Percentiles rank a stretch among this genome's conserved stretches.
phyloP scores from a whole-genome alignment of 2,113 vertebrate genomes.

The Stigmatopora argus region DNA sequence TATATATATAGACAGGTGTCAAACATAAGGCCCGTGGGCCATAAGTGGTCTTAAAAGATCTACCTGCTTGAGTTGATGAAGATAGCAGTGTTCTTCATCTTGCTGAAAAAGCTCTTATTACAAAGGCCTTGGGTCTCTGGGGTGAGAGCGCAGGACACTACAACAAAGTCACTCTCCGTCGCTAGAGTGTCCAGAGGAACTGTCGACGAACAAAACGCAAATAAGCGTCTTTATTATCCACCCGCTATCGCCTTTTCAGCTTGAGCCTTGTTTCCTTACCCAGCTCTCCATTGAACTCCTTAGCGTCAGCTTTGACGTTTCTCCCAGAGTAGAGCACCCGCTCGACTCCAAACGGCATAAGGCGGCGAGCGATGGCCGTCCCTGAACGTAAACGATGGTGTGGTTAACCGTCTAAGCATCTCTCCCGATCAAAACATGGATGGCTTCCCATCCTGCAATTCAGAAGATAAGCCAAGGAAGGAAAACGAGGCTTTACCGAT shows the following conservation, averaged over 20 bases:
- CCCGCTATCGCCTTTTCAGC: no score
- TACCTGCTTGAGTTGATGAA: constrained; percentile 68
- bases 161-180: constrained; percentile 57
- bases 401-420: not conserved
- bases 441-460: not conserved
- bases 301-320: constrained; percentile 58
- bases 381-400: constrained; percentile 48
- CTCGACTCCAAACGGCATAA: constrained; percentile 76
- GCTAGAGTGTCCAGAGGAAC: constrained; percentile 63
- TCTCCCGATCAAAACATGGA: not conserved
- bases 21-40: no score
- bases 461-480: constrained; percentile 1
- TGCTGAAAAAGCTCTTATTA: constrained; percentile 59
- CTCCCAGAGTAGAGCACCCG: constrained; percentile 73
- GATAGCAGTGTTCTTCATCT: constrained; percentile 60
- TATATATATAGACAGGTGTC: no score
- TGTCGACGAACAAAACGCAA: constrained; percentile 14
- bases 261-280: constrained; percentile 57
- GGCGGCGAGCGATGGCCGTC: constrained; percentile 69
- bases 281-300: constrained; percentile 71
- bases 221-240: not conserved
- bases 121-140: constrained; percentile 61
- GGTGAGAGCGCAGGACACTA: constrained; percentile 54
- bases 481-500: constrained; percentile 56
- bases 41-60: not conserved